Evolutionary conservation across 1,140 invertebrate genomes (phyloP).

Genomic region (Cardiocondyla obscurior): DNA sequence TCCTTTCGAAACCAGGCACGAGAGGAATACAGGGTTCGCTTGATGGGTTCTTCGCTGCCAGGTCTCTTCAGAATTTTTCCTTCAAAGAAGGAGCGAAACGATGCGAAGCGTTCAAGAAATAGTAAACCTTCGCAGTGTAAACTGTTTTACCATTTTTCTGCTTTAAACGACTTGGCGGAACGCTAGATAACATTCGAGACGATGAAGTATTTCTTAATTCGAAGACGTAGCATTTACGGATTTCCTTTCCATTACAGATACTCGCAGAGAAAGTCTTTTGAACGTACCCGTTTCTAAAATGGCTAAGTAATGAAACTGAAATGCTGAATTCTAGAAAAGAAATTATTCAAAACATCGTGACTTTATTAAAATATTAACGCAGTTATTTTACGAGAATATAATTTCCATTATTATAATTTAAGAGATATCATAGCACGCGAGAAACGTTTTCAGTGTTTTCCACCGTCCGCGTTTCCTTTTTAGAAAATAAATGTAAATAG

Average conservation of each 20-base stretch:
- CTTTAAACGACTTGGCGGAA: constrained; percentile 29
- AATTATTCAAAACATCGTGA: neutral
- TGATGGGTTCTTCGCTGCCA: constrained; percentile 50
- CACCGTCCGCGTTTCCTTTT: neutral
- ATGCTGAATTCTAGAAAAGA: neutral
- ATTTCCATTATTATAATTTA: neutral
- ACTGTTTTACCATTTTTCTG: constrained; percentile 28
- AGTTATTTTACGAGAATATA: neutral
- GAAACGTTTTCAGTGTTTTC: neutral
- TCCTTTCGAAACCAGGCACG: constrained; percentile 34
- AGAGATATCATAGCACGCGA: neutral
- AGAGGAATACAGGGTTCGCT: constrained; percentile 20
- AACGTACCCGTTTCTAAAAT: too few species aligned
- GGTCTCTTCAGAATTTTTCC: constrained; percentile 47
- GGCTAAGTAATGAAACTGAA: too few species aligned
- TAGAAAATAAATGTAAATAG: neutral
- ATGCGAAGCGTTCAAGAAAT: constrained; percentile 3
- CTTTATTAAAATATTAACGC: neutral
- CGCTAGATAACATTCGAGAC: neutral
- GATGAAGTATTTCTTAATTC: constrained; percentile 16
- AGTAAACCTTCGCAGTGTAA: constrained; percentile 11
- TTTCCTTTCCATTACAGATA: neutral
- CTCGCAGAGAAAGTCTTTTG: neutral
- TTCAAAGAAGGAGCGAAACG: constrained; percentile 28
- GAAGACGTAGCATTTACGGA: neutral